A percentile compares a stretch with the other conserved stretches of the same genome.
Conservation (phyloP, 2,888 invertebrate genomes). For the Pseudeuparius sepicola region DNA sequence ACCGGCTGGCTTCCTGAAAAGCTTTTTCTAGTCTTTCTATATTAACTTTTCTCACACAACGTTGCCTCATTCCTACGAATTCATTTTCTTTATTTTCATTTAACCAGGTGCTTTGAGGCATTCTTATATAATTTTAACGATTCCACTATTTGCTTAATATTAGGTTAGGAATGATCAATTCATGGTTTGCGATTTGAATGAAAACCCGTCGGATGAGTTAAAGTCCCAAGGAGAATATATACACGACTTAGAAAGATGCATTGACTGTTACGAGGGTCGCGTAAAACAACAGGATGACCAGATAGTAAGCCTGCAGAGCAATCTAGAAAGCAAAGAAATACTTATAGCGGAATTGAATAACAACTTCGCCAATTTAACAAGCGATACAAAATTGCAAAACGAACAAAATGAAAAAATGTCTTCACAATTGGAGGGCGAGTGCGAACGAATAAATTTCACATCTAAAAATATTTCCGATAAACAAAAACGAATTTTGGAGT, state of each 20-base stretch:
- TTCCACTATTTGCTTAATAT: constrained; percentile 2
- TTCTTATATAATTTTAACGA: background rate
- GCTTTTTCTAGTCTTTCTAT: constrained; percentile 69
- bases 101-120: constrained; percentile 17
- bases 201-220: too few species aligned
- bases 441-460: too few species aligned
- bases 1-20: constrained; percentile 89
- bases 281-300: constrained; percentile 44
- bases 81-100: constrained; percentile 8
- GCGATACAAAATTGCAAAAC: background rate
- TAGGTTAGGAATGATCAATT: constrained; percentile 4
- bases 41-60: constrained; percentile 25
- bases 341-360: constrained; percentile 2
- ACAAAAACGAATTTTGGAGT: constrained; percentile 57
- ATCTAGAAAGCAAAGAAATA: constrained; percentile 27
- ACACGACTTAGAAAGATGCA: constrained; percentile 43
- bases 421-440: constrained; percentile 42
- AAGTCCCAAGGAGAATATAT: constrained; percentile 28
- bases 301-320: constrained; percentile 26
- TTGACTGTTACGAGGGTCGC: constrained; percentile 45
- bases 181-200: background rate
- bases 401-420: constrained; percentile 25
- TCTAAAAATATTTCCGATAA: constrained; percentile 37
- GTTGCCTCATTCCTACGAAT: constrained; percentile 35
- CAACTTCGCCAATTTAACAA: background rate